Conservation (phyloP, 1,140 invertebrate species). For the Pachypsylla venusta region DNA sequence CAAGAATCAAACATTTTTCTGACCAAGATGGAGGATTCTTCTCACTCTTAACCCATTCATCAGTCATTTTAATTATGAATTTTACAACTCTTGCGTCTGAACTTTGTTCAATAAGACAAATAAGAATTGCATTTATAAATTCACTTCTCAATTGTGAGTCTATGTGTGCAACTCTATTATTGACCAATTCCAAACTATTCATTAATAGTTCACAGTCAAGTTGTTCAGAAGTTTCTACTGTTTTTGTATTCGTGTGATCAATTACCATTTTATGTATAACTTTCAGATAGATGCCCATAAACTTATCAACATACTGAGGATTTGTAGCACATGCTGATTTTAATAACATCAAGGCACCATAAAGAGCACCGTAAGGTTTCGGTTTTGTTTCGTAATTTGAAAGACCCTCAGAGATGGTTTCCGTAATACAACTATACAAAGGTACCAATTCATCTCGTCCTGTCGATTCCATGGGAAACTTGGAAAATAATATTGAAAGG, state of each 20-base stretch:
- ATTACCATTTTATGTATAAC: conserved; percentile 77
- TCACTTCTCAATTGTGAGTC: conserved; percentile 82
- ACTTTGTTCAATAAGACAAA: conserved; percentile 86
- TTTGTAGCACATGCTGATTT: conserved; percentile 86
- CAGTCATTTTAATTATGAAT: conserved; percentile 70
- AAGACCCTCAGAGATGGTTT: conserved; percentile 71
- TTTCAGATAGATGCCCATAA: conserved; percentile 82
- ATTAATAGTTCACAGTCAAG: conserved; percentile 57
- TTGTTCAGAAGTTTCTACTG: conserved; percentile 19
- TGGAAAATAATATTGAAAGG: conserved; percentile 68
- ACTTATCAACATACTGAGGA: conserved; percentile 77
- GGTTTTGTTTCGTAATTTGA: conserved; percentile 75
- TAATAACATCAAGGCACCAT: conserved; percentile 86
- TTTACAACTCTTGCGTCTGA: conserved; percentile 84
- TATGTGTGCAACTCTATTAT: conserved; percentile 87
- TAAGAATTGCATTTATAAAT: conserved; percentile 82
- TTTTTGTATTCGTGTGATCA: conserved; percentile 53
- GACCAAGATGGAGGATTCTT: conserved; percentile 57
- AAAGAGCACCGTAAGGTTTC: conserved; percentile 56
- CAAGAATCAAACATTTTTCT: conserved; percentile 84
- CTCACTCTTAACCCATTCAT: conserved; percentile 76
- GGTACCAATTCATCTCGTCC: conserved; percentile 84
- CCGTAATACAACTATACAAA: conserved; percentile 70
- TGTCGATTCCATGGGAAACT: conserved; percentile 83
- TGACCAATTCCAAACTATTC: conserved; percentile 76